Evolutionary conservation across 2,797 vertebrate species (phyloP).

Genomic region (Anableps anableps): DNA sequence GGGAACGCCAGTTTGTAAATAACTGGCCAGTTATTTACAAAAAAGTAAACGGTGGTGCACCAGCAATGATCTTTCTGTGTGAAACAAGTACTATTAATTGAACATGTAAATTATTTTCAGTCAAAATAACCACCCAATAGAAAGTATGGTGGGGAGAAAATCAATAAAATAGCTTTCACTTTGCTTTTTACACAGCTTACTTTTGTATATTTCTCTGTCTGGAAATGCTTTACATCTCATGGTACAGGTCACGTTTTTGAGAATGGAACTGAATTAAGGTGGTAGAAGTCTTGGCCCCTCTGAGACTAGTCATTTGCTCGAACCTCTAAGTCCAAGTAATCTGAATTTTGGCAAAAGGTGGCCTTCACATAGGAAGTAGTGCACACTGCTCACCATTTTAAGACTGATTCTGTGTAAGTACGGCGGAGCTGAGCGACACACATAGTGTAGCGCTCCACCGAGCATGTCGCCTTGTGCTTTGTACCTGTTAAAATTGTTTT

Average conservation of each 20-base stretch:
- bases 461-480: background rate
- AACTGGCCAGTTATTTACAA: no score
- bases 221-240: background rate
- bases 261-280: background rate
- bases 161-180: background rate
- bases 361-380: background rate
- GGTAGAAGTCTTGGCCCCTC: background rate
- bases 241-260: background rate
- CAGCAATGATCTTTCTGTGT: background rate
- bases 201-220: background rate
- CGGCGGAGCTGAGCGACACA: background rate
- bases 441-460: background rate
- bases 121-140: background rate
- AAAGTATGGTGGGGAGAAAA: background rate
- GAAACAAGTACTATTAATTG: background rate
- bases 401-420: background rate
- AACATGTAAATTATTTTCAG: background rate
- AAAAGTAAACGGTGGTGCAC: no score
- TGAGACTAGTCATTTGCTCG: background rate
- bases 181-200: background rate
- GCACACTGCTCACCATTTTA: background rate
- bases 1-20: no score
- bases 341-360: background rate
- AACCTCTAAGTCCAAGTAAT: background rate
- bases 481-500: background rate